A percentile compares a stretch with the other conserved stretches of the same genome.
phyloP scores from a whole-genome alignment of 2,113 vertebrate genomes.

The Salminus brasiliensis region DNA sequence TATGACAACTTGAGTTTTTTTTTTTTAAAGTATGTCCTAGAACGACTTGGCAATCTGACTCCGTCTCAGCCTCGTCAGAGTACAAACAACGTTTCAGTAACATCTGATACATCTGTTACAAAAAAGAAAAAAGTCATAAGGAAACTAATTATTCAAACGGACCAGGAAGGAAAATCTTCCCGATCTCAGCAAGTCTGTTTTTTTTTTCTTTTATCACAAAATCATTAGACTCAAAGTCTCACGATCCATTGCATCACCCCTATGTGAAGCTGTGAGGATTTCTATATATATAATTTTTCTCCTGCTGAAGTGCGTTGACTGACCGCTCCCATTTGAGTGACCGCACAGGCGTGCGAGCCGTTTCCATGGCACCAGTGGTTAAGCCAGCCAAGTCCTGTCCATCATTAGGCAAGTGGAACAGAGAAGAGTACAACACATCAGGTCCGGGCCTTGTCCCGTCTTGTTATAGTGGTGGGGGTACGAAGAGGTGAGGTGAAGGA shows the following conservation, averaged over 20 bases:
- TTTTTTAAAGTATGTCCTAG: constrained; percentile 42
- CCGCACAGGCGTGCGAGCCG: neutral
- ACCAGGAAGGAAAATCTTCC: constrained; percentile 48
- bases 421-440: neutral
- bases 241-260: constrained; percentile 33
- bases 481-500: neutral
- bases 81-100: constrained; percentile 38
- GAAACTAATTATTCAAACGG: constrained; percentile 47
- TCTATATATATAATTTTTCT: too few relatives aligned
- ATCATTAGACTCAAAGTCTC: constrained; percentile 30
- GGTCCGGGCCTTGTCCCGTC: neutral
- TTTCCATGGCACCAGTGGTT: constrained; percentile 36
- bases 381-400: neutral
- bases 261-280: constrained; percentile 26
- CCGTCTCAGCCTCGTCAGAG: constrained; percentile 33
- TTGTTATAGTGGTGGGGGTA: neutral
- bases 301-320: constrained; percentile 8
- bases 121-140: constrained; percentile 12
- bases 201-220: constrained; percentile 22
- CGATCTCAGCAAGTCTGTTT: constrained; percentile 30
- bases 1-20: constrained; percentile 35
- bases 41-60: constrained; percentile 31
- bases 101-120: constrained; percentile 38
- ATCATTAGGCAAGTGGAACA: neutral
- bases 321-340: neutral